Conservation (phyloP, 2,797 vertebrate genomes). For the Decapterus maruadsi region DNA sequence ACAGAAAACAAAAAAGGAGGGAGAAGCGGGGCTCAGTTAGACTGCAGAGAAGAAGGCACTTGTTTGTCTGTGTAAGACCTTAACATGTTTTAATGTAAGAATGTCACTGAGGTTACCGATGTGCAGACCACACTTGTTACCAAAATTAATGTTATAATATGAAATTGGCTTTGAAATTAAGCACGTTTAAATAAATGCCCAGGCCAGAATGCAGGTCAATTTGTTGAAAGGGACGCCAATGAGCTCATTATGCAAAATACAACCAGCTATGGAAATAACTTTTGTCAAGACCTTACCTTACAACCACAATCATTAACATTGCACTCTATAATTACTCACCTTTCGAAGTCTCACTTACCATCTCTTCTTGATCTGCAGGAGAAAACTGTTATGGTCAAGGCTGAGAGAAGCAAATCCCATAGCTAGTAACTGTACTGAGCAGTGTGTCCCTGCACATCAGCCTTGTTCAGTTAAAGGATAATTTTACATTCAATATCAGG, state of each 20-base stretch:
- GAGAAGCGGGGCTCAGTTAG: conserved; percentile 92
- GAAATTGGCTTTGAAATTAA: conserved; percentile 20
- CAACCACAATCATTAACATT: conserved; percentile 47
- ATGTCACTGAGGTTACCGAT: conserved; percentile 68
- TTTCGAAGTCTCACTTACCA: conserved; percentile 82
- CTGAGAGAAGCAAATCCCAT: conserved; percentile 83
- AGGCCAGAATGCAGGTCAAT: conserved; percentile 24
- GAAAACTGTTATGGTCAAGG: conserved; percentile 78
- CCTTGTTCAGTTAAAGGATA: conserved; percentile 59
- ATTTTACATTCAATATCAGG: conserved; percentile 79
- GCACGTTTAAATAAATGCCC: conserved; percentile 8
- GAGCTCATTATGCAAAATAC: conserved; percentile 62
- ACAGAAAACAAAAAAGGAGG: conserved; percentile 85
- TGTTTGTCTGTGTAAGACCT: conserved; percentile 94
- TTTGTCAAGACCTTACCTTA: conserved; percentile 84
- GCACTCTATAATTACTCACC: conserved; percentile 75
- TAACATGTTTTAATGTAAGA: conserved; percentile 73
- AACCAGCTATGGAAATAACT: conserved; percentile 89
- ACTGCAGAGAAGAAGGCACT: conserved; percentile 86
- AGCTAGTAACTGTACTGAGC: conserved; percentile 87
- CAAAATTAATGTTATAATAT: conserved; percentile 35
- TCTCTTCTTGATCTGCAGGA: conserved; percentile 83
- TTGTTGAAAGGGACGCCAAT: conserved; percentile 56
- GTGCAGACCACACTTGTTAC: conserved; percentile 85
- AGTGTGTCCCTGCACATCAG: conserved; percentile 85